Evolutionary conservation across 2,113 vertebrate genomes (phyloP).

Genomic region (Pyrgilauda ruficollis): DNA sequence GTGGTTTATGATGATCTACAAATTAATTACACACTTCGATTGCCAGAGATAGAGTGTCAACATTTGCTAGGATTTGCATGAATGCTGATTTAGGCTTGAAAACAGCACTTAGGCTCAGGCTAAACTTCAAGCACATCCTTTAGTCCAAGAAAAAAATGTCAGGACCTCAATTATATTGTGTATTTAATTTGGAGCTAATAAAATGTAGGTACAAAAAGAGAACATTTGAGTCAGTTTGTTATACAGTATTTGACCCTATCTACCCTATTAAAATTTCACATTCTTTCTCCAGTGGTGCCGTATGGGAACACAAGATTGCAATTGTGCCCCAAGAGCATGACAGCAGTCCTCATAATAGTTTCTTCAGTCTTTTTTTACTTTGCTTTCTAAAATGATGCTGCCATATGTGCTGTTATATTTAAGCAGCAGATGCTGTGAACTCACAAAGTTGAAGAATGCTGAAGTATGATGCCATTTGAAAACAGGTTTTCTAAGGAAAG

Average conservation of each 20-base stretch:
- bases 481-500: constrained; percentile 69
- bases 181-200: constrained; percentile 23
- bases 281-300: constrained; percentile 17
- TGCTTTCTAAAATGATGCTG: constrained; percentile 62
- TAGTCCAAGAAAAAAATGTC: not conserved
- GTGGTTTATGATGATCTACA: not conserved
- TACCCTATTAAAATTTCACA: not conserved
- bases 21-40: constrained; percentile 13
- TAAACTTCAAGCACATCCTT: not conserved
- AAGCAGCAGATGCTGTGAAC: constrained; percentile 71
- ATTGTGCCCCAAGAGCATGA: constrained; percentile 33
- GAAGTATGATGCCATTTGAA: constrained; percentile 60
- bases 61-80: not conserved
- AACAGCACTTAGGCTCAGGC: not conserved
- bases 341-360: constrained; percentile 33
- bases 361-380: constrained; percentile 57
- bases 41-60: not conserved
- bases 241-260: constrained; percentile 23
- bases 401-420: constrained; percentile 71
- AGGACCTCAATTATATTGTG: not conserved
- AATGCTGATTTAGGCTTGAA: constrained; percentile 10
- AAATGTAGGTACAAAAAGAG: not conserved
- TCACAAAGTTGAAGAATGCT: constrained; percentile 62
- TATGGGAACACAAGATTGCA: constrained; percentile 31
- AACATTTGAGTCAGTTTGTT: not conserved